phyloP scores from a whole-genome alignment of 2,888 invertebrate species.

The Caenorhabditis sp. region DNA sequence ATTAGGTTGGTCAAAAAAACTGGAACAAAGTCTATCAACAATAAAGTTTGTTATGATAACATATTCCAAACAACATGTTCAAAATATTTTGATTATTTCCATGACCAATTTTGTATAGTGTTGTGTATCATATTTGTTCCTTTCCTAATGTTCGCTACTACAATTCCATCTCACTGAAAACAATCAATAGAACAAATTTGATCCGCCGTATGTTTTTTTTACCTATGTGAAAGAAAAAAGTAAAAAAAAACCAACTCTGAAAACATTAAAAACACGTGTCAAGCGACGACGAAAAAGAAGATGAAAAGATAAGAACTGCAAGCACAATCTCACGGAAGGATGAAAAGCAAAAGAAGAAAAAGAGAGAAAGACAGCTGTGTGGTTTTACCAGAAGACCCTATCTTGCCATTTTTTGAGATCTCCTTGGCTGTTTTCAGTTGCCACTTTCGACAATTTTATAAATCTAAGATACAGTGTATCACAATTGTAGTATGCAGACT shows the following conservation, averaged over 20 bases:
- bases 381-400: constrained; percentile 28
- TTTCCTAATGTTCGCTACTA: too few species aligned
- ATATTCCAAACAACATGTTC: too few species aligned
- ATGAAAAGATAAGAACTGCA: background rate
- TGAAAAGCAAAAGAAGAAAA: background rate
- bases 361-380: constrained; percentile 8
- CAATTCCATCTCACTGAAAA: too few species aligned
- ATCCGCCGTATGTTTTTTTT: too few species aligned
- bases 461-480: constrained; percentile 10
- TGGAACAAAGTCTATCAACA: too few species aligned
- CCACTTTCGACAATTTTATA: constrained; percentile 25
- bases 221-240: background rate
- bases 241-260: constrained; percentile 1
- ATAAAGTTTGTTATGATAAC: too few species aligned
- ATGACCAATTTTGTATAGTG: too few species aligned
- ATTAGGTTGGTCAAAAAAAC: too few species aligned
- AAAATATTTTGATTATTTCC: too few species aligned
- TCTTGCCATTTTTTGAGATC: constrained; percentile 16
- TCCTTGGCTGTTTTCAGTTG: constrained; percentile 22
- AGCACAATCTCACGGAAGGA: background rate
- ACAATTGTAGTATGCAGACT: constrained; percentile 29
- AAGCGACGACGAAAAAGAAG: background rate
- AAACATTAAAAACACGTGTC: constrained; percentile 1
- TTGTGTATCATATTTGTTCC: too few species aligned
- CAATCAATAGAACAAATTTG: too few species aligned